These are phyloP conservation scores for Illadopsis cleaveri DNA, from an alignment of 2,113 vertebrate species.

Conservation along the genomic window DNA sequence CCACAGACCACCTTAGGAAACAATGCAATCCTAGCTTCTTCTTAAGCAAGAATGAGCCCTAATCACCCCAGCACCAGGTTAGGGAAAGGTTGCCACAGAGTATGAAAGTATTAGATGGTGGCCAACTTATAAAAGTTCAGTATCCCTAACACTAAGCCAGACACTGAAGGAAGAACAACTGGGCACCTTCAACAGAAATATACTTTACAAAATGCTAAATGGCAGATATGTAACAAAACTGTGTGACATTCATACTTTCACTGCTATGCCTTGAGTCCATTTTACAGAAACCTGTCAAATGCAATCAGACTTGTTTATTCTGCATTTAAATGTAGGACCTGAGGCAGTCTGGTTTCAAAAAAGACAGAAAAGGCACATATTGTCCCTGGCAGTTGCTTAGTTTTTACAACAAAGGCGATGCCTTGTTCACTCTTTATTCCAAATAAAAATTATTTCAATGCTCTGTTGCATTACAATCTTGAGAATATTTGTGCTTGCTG, in stretches of 20 bases:
- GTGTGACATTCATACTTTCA: slow-evolving; percentile 65
- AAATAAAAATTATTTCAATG: background rate
- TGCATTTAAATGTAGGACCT: slow-evolving; percentile 64
- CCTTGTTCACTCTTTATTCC: slow-evolving; percentile 30
- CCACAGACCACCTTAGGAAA: background rate
- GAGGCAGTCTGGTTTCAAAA: slow-evolving; percentile 42
- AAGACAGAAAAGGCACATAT: slow-evolving; percentile 65
- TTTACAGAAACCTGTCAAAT: slow-evolving; percentile 71
- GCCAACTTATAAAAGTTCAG: background rate
- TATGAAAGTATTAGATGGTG: background rate
- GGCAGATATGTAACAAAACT: slow-evolving; percentile 43
- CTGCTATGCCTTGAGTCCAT: slow-evolving; percentile 54
- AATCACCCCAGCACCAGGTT: background rate
- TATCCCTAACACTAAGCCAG: background rate
- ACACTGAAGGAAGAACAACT: background rate
- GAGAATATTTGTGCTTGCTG: background rate
- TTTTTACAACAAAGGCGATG: slow-evolving; percentile 23
- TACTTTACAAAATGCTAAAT: slow-evolving; percentile 29
- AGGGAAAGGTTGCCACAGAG: background rate
- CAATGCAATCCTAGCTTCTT: background rate
- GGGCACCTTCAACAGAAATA: slow-evolving; percentile 44
- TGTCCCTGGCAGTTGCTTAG: slow-evolving; percentile 56
- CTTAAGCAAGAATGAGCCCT: background rate
- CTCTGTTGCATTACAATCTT: background rate
- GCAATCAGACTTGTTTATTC: slow-evolving; percentile 72